phyloP scores from a whole-genome alignment of 2,113 vertebrate species.

The Otis tarda region DNA sequence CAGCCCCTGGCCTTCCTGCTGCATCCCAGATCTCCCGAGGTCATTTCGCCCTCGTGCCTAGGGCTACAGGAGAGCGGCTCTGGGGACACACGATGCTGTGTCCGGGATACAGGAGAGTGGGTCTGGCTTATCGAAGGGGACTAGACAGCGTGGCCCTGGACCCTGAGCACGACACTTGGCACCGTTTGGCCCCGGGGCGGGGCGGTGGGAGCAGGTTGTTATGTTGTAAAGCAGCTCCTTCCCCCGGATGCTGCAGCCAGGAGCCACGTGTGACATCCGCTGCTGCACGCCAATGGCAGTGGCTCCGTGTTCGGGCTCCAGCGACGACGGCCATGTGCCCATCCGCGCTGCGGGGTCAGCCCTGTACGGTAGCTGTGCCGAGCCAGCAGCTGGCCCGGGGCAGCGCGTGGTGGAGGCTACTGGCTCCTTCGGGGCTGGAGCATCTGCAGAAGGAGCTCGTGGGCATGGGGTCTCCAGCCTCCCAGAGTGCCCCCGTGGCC shows the following conservation, averaged over 20 bases:
- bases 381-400: accelerated
- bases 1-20: background rate
- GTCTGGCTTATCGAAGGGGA: background rate
- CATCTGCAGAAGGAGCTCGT: background rate
- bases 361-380: background rate
- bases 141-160: background rate
- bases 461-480: background rate
- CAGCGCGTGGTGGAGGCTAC: accelerated
- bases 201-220: background rate
- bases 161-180: too few relatives aligned
- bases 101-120: background rate
- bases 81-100: background rate
- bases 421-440: background rate
- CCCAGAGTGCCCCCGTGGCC: background rate
- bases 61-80: background rate
- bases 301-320: background rate
- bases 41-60: accelerated
- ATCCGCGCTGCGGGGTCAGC: accelerated
- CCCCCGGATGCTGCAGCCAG: background rate
- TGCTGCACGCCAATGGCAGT: background rate
- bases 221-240: background rate
- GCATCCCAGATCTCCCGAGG: background rate
- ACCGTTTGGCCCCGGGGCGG: accelerated
- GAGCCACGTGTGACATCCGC: accelerated
- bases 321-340: accelerated